These are phyloP conservation scores for Eriosoma lanigerum DNA, from an alignment of 1,140 invertebrate species.

Conservation along the genomic window DNA sequence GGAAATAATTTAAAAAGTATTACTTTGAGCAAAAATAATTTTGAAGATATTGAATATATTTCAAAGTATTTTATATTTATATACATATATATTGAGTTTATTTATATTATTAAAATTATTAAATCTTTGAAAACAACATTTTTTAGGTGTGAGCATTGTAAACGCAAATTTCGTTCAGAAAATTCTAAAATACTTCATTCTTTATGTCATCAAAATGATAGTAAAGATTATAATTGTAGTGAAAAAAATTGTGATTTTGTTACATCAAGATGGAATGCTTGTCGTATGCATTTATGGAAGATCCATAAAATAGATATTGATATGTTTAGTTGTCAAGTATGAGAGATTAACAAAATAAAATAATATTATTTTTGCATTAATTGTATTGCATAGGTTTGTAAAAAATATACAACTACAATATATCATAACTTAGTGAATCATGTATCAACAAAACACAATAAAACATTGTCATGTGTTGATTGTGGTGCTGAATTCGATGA, in stretches of 20 bases:
- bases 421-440: conserved; percentile 45
- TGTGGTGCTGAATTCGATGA: conserved; percentile 36
- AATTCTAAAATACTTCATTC: conserved; percentile 50
- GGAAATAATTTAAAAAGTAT: neutral
- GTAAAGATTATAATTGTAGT: conserved; percentile 53
- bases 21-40: conserved; percentile 11
- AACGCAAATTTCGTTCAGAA: conserved; percentile 42
- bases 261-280: conserved; percentile 53
- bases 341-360: conserved; percentile 53
- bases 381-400: conserved; percentile 25
- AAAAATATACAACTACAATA: conserved; percentile 39
- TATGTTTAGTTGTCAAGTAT: conserved; percentile 69
- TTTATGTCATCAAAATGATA: conserved; percentile 51
- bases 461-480: conserved; percentile 36
- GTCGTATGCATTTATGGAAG: conserved; percentile 73
- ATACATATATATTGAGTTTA: too few relatives aligned
- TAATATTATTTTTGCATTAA: neutral
- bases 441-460: conserved; percentile 40
- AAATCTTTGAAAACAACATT: too few relatives aligned
- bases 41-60: conserved; percentile 42
- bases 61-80: conserved; percentile 16
- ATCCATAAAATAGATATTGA: conserved; percentile 74
- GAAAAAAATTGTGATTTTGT: conserved; percentile 52
- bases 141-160: conserved; percentile 39
- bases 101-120: neutral